Base-by-base conservation (phyloP, 2,888 invertebrate species). In the Hirtodrosophila alboralis region DNA sequence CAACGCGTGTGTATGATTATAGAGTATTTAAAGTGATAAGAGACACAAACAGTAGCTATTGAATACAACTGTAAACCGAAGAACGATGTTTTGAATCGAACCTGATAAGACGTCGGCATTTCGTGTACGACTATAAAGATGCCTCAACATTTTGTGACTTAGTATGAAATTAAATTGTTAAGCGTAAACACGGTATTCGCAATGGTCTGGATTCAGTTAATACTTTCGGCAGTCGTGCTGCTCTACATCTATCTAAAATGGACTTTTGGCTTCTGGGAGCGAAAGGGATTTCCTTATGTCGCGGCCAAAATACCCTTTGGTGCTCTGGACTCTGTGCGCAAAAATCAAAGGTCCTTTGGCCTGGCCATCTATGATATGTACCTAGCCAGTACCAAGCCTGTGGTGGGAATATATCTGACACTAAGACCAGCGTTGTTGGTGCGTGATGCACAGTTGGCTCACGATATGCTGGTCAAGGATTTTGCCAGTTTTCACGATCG, bases 401-500 rank as follows among this genome's bases (percentile, higher is more conserved):
- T 91, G 43, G 85, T 93, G 0, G 94, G 94, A 0, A 90, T 94
- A 80, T 94, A 94, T 78, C 91, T 93, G 48, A 92, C 94, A 28
- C 91, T 92, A 63, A 91, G 93, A 27, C 94, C 94, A 0, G 93
- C 93, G 4, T 87, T 95, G 33, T 84, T 94, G 34, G 90, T 94
- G 1, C 91, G 94, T 45, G 93, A 94, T 87, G 92, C 93, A 5
- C 92, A 93, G 23, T 80, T 94, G 56, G 92, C 93, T 0, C 93
- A 93, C 75, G 90, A 92, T 53, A 91, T 95, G 14, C 81, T 94
- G 57, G 91, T 92, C 13, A 92, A 92, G 79, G 94, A 95, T 80
- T 95, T 94, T 71, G 91, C 91, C 12, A 90, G 93, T 84, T 95
- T 95, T 75, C 92, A 93, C 85, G 94, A 94, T 73, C 93, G 94